Base-by-base conservation (phyloP, 2,797 vertebrate genomes). In the Crocidura indochinensis region DNA sequence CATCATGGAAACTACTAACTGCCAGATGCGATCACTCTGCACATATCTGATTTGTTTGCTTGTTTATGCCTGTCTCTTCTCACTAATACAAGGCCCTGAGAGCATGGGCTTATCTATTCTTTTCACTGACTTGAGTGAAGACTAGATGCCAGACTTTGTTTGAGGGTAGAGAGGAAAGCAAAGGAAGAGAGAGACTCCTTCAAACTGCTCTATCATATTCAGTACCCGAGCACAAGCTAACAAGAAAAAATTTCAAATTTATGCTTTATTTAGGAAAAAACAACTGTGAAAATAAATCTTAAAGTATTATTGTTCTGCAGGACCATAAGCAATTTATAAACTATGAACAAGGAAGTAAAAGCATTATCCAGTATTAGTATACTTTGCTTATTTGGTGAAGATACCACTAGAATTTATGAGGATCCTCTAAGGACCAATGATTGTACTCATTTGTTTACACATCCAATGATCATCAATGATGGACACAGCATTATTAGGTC, bases 261-360 rank as follows among this genome's bases (percentile, higher is more conserved):
- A 2, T 53, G 51, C 49, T 53, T 53, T 53, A 10, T 14, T 83
- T 86, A 92, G 15, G 67, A 46, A 72, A 62, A 69, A 56, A 88
- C 38, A 31, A 10, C 38, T 80, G 88, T 90, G 80, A 78, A 74
- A 93, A 75, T 12, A 31, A 24, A 19, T 77, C 53, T 84, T 68
- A 31, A 82, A 72, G 46, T 94, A 91, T 72, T 90, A 81, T 46
- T 62, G 19, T 0, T 72, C 27, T 76, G 22, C 8, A 91, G 64
- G 24, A 84, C 46, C 69, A 1, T 10, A 94, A 64, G 24, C 10
- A 53, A 85, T 84, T 80, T 77, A 85, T 71, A 78, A 49, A 84
- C 81, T 68, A 87, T n/a, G 75, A 78, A 53, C 4, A 77, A 86
- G 53, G 67, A 95, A 78, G 85, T 88, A 73, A 2, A 77, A 73